Conservation (phyloP, 2,113 vertebrate genomes). For the Lynx canadensis region DNA sequence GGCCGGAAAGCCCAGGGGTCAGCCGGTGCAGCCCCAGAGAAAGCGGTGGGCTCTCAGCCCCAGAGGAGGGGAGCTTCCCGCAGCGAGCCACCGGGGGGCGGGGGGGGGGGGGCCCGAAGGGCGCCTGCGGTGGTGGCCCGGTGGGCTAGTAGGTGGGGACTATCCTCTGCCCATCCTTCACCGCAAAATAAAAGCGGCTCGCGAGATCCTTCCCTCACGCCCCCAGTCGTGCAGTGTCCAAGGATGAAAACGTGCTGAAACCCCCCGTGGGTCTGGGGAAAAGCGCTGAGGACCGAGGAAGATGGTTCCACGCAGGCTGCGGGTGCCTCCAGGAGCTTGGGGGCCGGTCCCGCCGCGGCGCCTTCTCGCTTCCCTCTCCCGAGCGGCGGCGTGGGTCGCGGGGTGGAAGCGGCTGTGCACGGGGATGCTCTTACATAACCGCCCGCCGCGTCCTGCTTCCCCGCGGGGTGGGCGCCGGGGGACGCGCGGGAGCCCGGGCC, state of each 20-base stretch:
- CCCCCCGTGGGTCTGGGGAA: not conserved
- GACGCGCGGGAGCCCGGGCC: not conserved
- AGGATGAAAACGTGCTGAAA: not conserved
- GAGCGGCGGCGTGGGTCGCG: not conserved
- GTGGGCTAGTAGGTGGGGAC: not conserved
- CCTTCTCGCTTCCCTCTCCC: not conserved
- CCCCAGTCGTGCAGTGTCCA: not conserved
- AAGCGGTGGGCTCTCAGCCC: not conserved
- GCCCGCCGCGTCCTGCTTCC: constrained; percentile 65
- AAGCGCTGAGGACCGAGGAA: not conserved
- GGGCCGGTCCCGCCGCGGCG: not conserved
- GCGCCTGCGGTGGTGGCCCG: not conserved
- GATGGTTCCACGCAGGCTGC: not conserved
- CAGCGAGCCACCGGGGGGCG: too few species aligned
- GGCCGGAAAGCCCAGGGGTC: not conserved
- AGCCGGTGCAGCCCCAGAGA: not conserved
- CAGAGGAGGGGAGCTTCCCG: not conserved
- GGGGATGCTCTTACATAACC: constrained; percentile 80
- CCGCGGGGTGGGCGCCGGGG: constrained; percentile 20
- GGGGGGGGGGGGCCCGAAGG: not conserved
- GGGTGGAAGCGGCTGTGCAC: constrained; percentile 33
- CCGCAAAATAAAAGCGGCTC: not conserved
- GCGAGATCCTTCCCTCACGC: not conserved
- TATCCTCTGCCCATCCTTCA: not conserved
- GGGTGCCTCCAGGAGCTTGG: not conserved